Evolutionary conservation across 2,113 vertebrate species (phyloP), one percentile per base, ranked within the genome.

Genomic region (Myocastor coypus): DNA sequence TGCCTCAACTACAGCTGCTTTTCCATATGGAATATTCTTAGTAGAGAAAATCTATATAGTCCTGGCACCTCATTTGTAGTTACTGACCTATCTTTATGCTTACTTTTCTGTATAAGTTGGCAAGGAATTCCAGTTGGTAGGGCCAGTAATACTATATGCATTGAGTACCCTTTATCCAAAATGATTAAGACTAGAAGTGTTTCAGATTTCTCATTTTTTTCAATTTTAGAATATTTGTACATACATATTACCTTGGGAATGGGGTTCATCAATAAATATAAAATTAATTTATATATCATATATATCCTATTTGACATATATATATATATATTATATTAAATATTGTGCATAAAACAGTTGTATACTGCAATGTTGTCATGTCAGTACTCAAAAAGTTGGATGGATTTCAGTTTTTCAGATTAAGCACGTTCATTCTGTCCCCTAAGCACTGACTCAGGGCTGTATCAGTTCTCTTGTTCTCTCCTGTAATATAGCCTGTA

Each of bases 11-110:
- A 28, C 32, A 93, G 42, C 42, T 92, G 66, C 61, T 93, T 17
- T 97, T 94, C 28, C 37, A 84, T n/a, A 84, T n/a, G 13, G 83
- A 84, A 22, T 84, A 59, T 40, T 14, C 93, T 96, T 69, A 87
- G 4, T 75, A 26, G n/a, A 90, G 40, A 20, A 96, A 96, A 80
- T 94, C 46, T 81, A 63, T 11, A 83, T 26, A 94, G 24, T 17
- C 37, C 30, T 90, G 55, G 52, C 20, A 93, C 24, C 46, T 87
- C 28, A 28, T 87, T 59, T 24, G 16, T 37, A 91, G 64, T 42
- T 85, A 32, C 10, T 93, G 71, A 83, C 34, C 71, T 68, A 37
- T 30, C 17, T 8, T 80, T 87, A 69, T 92, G 34, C 69, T 92
- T 94, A 87, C n/a, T 94, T 95, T 40, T 92, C 57, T 32, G 81